Evolutionary conservation across 2,888 invertebrate genomes (phyloP).

Genomic region (Cataglyphis rosenhaueri): DNA sequence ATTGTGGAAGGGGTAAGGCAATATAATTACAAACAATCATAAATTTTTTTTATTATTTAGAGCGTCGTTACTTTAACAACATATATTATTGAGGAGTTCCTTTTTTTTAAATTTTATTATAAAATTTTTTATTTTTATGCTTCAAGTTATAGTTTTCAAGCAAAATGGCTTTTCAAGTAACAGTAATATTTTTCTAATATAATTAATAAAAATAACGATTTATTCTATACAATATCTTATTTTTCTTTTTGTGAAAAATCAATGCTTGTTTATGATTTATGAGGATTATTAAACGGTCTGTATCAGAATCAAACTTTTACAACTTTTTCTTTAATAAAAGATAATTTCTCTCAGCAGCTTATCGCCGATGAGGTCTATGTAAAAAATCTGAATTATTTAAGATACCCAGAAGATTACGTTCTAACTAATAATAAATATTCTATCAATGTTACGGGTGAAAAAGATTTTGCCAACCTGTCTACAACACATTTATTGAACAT

Average conservation of each 20-base stretch:
- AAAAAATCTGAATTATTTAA: slow-evolving; percentile 85
- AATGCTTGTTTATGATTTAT: neutral
- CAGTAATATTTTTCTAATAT: neutral
- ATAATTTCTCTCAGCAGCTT: slow-evolving; percentile 57
- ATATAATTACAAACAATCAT: neutral
- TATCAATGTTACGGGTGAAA: slow-evolving; percentile 85
- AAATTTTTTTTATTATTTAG: neutral
- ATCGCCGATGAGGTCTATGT: slow-evolving; percentile 73
- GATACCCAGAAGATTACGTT: slow-evolving; percentile 87
- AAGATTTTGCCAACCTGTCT: slow-evolving; percentile 85
- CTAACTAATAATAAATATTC: slow-evolving; percentile 79
- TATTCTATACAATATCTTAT: neutral
- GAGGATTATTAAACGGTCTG: neutral
- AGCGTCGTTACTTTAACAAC: neutral
- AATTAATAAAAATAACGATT: neutral
- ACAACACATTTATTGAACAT: slow-evolving; percentile 82
- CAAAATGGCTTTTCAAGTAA: neutral
- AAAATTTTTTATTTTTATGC: neutral
- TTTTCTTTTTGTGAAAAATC: neutral
- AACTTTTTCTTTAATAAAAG: neutral
- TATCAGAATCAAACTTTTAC: neutral
- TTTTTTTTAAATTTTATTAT: neutral
- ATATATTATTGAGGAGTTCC: no score
- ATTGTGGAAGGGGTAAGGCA: slow-evolving; percentile 86
- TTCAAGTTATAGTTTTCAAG: neutral